These are phyloP conservation scores for Machimus atricapillus DNA, from an alignment of 2,888 invertebrate species.

Conservation along the genomic window DNA sequence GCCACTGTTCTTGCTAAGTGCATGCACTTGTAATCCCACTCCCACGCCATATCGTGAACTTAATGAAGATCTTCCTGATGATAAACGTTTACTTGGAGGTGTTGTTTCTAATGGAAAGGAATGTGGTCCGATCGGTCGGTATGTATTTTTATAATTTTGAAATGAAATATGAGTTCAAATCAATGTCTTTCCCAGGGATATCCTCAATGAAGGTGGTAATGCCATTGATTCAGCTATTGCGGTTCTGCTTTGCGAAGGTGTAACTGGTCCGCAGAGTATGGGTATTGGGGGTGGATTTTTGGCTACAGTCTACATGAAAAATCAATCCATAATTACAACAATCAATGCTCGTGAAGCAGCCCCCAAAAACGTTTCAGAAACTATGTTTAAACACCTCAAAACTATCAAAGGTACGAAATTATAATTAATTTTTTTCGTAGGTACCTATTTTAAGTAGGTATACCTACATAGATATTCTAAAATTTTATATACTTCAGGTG, in stretches of 20 bases:
- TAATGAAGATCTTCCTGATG: no score
- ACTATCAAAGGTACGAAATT: not conserved
- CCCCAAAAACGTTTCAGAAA: slow-evolving; percentile 69
- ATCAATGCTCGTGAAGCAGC: slow-evolving; percentile 82
- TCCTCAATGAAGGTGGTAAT: slow-evolving; percentile 69
- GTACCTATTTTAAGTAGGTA: no score
- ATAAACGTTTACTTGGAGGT: no score
- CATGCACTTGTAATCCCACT: no score
- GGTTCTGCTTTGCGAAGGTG: slow-evolving; percentile 83
- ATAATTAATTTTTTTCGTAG: not conserved
- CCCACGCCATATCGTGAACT: no score
- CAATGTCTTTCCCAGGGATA: not conserved
- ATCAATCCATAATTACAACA: slow-evolving; percentile 66
- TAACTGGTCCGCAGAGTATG: slow-evolving; percentile 83
- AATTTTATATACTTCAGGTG: slow-evolving; percentile 32
- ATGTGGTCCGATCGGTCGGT: slow-evolving; percentile 2
- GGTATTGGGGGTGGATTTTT: slow-evolving; percentile 91
- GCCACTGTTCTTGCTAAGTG: no score
- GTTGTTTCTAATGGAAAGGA: not conserved
- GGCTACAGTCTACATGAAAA: slow-evolving; percentile 79
- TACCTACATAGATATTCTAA: no score
- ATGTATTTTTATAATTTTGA: not conserved
- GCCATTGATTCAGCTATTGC: slow-evolving; percentile 90
- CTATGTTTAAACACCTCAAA: no score
- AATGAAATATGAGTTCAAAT: not conserved